phyloP scores from a whole-genome alignment of 30 jellyfish, hydroid and myxozoan genomes.

The Aurelia coerulea region DNA sequence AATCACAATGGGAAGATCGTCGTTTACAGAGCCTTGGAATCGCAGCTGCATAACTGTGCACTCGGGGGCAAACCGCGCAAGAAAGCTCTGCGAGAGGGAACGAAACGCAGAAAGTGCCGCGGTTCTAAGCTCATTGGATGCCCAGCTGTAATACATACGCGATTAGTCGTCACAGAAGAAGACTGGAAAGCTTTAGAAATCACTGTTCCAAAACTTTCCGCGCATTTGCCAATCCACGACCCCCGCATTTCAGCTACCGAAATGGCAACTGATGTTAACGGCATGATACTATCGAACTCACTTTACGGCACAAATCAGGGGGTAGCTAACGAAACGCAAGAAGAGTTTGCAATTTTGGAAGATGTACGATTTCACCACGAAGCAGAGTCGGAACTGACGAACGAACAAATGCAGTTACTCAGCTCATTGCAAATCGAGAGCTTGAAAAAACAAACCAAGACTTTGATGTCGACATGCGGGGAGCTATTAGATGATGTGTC shows the following conservation, averaged over 20 bases:
- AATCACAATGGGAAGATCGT: conserved; percentile 96
- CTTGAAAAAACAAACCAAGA: conserved; percentile 63
- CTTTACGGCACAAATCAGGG: conserved; percentile 60
- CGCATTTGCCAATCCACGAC: conserved; percentile 94
- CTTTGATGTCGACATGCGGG: conserved; percentile 64
- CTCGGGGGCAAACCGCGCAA: conserved; percentile 98
- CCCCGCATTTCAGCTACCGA: conserved; percentile 75
- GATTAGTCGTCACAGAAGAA: conserved; percentile 92
- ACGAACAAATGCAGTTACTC: conserved; percentile 56
- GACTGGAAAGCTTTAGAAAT: conserved; percentile 95
- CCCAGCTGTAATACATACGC: conserved; percentile 96
- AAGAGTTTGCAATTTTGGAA: conserved; percentile 47
- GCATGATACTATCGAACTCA: conserved; percentile 50
- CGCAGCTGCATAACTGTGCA: conserved; percentile 97
- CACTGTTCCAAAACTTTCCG: conserved; percentile 94
- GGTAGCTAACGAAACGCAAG: conserved; percentile 44
- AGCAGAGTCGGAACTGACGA: conserved; percentile 44
- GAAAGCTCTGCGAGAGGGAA: conserved; percentile 85
- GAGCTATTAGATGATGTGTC: conserved; percentile 70
- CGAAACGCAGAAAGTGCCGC: conserved; percentile 89
- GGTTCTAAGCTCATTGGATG: conserved; percentile 99
- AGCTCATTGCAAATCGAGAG: conserved; percentile 55
- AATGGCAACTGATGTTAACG: conserved; percentile 34
- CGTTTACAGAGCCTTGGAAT: conserved; percentile 90
- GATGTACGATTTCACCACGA: conserved; percentile 60